Conservation (phyloP, 1,140 invertebrate genomes). For the Lordiphosa stackelbergi region DNA sequence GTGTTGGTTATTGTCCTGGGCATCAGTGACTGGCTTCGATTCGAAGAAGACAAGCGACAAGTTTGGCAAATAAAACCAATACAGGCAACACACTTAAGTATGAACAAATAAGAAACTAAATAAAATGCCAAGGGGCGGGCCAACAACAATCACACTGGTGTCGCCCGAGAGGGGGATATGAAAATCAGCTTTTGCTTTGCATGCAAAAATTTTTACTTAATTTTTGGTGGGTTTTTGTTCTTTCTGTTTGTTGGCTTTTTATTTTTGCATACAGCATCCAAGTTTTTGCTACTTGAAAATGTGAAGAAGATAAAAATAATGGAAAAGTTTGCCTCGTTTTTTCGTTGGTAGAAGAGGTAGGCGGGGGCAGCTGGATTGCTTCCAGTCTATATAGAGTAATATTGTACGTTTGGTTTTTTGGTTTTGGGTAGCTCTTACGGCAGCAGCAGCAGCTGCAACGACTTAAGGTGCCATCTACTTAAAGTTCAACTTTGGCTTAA, state of each 20-base stretch:
- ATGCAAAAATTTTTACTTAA: slow-evolving; percentile 65
- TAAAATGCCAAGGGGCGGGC: slow-evolving; percentile 56
- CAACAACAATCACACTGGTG: slow-evolving; percentile 51
- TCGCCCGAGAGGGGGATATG: slow-evolving; percentile 31
- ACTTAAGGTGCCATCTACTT: slow-evolving; percentile 64
- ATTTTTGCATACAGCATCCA: slow-evolving; percentile 64
- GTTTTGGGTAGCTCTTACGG: slow-evolving; percentile 2
- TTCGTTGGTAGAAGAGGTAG: slow-evolving; percentile 16
- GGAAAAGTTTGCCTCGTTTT: slow-evolving; percentile 64
- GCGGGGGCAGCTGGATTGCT: slow-evolving; percentile 8
- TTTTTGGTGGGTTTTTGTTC: slow-evolving; percentile 58
- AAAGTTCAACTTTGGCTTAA: slow-evolving; percentile 58
- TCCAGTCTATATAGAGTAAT: slow-evolving; percentile 41
- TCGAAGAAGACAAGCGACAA: slow-evolving; percentile 70
- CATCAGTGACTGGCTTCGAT: slow-evolving; percentile 61
- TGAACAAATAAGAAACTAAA: slow-evolving; percentile 74
- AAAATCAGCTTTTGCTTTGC: slow-evolving; percentile 65
- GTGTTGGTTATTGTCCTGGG: slow-evolving; percentile 61
- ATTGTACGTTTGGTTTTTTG: slow-evolving; percentile 23
- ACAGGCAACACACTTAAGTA: slow-evolving; percentile 72
- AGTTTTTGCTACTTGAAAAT: slow-evolving; percentile 67
- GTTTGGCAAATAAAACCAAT: slow-evolving; percentile 72
- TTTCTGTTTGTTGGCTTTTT: slow-evolving; percentile 30
- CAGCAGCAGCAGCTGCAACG: slow-evolving; percentile 43
- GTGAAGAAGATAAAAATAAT: slow-evolving; percentile 74